Conservation (phyloP, 2,888 invertebrate genomes). For the Arctia plantaginis region DNA sequence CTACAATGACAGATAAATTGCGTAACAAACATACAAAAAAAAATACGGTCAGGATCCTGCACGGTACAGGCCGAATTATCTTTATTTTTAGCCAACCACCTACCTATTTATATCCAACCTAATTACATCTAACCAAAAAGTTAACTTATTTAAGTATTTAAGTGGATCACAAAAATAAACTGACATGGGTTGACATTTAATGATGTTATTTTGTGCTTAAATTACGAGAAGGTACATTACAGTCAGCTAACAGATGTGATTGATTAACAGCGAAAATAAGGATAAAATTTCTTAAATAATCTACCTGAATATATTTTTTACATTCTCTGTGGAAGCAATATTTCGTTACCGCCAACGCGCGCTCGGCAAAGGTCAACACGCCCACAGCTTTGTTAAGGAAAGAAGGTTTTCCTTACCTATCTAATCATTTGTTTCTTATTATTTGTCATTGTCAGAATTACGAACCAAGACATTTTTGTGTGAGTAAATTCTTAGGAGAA, state of each 20-base stretch:
- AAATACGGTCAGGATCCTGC: too few relatives aligned
- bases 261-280: not conserved
- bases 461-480: not conserved
- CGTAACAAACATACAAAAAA: not conserved
- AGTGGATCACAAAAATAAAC: not conserved
- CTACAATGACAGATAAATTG: too few relatives aligned
- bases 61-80: not conserved
- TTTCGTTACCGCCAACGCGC: constrained; percentile 3
- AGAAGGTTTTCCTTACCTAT: not conserved
- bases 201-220: not conserved
- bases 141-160: not conserved
- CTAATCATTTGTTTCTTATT: not conserved
- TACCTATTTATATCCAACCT: not conserved
- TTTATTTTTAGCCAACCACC: not conserved
- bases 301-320: not conserved
- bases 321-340: not conserved
- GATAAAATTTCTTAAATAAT: not conserved
- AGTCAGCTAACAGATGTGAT: not conserved
- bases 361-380: constrained; percentile 8
- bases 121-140: not conserved
- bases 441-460: not conserved
- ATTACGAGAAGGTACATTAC: not conserved
- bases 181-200: not conserved
- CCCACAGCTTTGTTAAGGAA: constrained; percentile 8
- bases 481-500: not conserved